Conservation (phyloP, 2,113 vertebrate genomes). For the Platysteira castanea region DNA sequence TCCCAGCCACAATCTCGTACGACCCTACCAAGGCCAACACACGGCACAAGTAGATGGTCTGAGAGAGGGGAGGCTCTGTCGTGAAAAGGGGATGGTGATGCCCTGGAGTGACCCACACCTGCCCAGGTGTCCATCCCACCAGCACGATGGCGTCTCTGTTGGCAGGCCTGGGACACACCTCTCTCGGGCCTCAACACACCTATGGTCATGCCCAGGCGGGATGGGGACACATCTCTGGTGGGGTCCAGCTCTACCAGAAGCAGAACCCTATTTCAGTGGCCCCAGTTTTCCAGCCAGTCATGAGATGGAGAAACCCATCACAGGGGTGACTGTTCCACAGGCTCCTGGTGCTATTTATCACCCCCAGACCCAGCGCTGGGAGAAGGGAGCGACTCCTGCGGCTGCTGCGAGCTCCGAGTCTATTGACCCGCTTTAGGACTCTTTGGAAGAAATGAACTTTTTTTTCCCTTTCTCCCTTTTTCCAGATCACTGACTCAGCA, state of each 20-base stretch:
- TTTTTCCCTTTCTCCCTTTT: conserved; percentile 59
- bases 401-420: neutral
- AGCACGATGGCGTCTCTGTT: neutral
- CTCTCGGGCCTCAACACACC: neutral
- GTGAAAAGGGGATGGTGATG: neutral
- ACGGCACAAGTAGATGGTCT: rapidly evolving
- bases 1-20: neutral
- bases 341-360: neutral
- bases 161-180: too few relatives aligned
- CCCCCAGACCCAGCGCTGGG: rapidly evolving
- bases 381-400: neutral
- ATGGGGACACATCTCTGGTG: neutral
- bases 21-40: neutral
- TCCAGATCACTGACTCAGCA: conserved; percentile 72
- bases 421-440: conserved; percentile 61
- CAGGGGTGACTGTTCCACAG: neutral
- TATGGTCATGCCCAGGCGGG: neutral
- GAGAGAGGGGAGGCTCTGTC: neutral
- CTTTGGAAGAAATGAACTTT: conserved; percentile 57
- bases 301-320: neutral
- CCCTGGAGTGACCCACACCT: neutral
- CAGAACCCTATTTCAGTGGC: neutral
- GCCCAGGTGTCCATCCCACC: neutral
- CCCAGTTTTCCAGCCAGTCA: neutral
- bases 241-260: neutral